Evolutionary conservation across 92 coral and sea anemone species (phyloP).

Genomic region (Montipora capitata): DNA sequence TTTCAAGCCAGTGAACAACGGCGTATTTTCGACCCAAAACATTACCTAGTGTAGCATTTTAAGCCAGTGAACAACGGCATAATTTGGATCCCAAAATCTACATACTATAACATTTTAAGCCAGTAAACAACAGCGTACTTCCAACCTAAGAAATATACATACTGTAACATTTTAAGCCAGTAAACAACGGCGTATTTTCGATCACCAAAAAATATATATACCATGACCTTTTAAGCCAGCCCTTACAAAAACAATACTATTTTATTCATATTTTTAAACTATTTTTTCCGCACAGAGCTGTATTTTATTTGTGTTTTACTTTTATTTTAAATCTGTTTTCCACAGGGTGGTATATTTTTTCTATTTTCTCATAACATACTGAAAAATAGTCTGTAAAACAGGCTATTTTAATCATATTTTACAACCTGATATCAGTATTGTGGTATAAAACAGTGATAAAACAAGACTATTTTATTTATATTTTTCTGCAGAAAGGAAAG

Average conservation of each 20-base stretch:
- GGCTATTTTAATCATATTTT: conserved; percentile 58
- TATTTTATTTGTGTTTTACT: conserved; percentile 49
- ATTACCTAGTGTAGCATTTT: no score
- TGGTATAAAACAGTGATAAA: conserved; percentile 43
- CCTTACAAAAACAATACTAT: conserved; percentile 52
- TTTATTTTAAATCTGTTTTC: conserved; percentile 61
- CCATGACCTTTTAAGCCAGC: no score
- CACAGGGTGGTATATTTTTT: conserved; percentile 45
- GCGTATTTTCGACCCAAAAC: no score
- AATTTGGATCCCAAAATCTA: no score
- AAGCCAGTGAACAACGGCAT: no score
- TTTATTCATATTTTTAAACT: conserved; percentile 14
- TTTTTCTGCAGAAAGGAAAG: conserved; percentile 45
- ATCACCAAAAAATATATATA: no score
- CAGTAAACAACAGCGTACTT: no score
- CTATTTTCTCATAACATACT: conserved; percentile 62
- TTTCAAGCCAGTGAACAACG: no score
- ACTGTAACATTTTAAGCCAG: no score
- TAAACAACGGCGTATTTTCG: no score
- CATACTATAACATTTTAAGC: no score
- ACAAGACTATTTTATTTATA: conserved; percentile 48
- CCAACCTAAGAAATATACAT: no score
- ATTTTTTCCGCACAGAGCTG: conserved; percentile 21
- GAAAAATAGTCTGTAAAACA: conserved; percentile 48
- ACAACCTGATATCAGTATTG: conserved; percentile 25